Evolutionary conservation across 2,797 vertebrate genomes (phyloP).

Genomic region (Chromobotia macracanthus): DNA sequence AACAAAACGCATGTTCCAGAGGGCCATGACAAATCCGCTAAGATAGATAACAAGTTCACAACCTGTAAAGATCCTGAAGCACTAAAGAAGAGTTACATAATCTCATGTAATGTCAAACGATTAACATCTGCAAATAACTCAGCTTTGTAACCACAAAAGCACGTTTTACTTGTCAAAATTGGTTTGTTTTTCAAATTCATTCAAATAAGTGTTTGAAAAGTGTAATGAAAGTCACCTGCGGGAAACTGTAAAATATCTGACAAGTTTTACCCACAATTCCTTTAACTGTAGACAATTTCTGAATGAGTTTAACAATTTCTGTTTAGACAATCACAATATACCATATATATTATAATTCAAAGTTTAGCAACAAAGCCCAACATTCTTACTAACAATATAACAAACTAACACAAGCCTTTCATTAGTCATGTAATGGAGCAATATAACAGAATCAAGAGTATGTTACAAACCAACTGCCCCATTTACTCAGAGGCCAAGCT

Average conservation of each 20-base stretch:
- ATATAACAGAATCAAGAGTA: slow-evolving; percentile 47
- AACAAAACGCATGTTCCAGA: slow-evolving; percentile 8
- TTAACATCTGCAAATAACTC: slow-evolving; percentile 14
- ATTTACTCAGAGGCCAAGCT: slow-evolving; percentile 44
- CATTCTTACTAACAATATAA: slow-evolving; percentile 28
- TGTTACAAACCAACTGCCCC: slow-evolving; percentile 52
- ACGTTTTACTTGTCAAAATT: background rate
- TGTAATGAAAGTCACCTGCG: background rate
- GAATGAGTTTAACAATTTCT: background rate
- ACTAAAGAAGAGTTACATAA: slow-evolving; percentile 20
- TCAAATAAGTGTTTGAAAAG: background rate
- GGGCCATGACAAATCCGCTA: background rate
- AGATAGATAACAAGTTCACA: slow-evolving; percentile 33
- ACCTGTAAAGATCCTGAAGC: slow-evolving; percentile 32
- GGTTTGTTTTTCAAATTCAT: background rate
- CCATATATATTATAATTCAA: background rate
- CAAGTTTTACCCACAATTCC: background rate
- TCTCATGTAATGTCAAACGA: slow-evolving; percentile 34
- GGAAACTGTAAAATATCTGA: background rate
- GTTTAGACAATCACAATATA: background rate
- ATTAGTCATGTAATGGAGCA: slow-evolving; percentile 42
- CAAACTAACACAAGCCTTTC: slow-evolving; percentile 42
- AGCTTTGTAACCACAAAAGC: slow-evolving; percentile 6
- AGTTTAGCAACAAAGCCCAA: background rate
- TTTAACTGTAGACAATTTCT: background rate